Percentiles rank a stretch among this genome's conserved stretches.
Conservation (phyloP, 2,797 vertebrate genomes). For the Girardinus metallicus region DNA sequence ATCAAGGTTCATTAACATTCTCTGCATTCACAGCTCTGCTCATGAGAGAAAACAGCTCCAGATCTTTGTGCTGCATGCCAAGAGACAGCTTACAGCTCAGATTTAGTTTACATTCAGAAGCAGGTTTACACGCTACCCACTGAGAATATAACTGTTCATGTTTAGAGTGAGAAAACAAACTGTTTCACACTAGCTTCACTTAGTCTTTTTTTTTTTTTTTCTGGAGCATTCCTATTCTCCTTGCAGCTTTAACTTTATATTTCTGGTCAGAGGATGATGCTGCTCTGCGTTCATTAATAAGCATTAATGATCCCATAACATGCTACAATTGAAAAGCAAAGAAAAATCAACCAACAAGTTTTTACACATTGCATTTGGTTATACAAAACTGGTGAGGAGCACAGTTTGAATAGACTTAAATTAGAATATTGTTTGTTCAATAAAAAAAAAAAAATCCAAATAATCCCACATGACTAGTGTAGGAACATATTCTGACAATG, state of each 20-base stretch:
- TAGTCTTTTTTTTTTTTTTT: not conserved
- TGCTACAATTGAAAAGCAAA: not conserved
- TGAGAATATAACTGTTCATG: not conserved
- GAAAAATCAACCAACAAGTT: not conserved
- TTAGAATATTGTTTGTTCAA: not conserved
- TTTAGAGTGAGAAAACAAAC: not conserved
- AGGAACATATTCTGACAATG: not conserved
- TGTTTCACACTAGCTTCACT: not conserved
- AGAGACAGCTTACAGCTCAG: not conserved
- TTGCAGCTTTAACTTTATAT: not conserved
- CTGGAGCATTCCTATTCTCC: not conserved
- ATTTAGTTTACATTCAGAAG: slow-evolving; percentile 1
- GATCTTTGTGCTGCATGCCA: slow-evolving; percentile 7
- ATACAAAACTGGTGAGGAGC: not conserved
- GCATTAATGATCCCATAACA: not conserved
- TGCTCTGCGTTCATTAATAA: not conserved
- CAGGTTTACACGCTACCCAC: not conserved
- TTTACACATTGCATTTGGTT: not conserved
- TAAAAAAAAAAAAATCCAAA: not conserved
- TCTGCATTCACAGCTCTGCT: slow-evolving; percentile 36
- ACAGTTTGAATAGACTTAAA: not conserved
- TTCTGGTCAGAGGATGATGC: not conserved
- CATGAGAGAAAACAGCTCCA: slow-evolving; percentile 30
- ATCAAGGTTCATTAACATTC: slow-evolving; percentile 64
- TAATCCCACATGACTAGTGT: not conserved